Conservation (phyloP, 2,797 vertebrate genomes). For the Tangara arthus region DNA sequence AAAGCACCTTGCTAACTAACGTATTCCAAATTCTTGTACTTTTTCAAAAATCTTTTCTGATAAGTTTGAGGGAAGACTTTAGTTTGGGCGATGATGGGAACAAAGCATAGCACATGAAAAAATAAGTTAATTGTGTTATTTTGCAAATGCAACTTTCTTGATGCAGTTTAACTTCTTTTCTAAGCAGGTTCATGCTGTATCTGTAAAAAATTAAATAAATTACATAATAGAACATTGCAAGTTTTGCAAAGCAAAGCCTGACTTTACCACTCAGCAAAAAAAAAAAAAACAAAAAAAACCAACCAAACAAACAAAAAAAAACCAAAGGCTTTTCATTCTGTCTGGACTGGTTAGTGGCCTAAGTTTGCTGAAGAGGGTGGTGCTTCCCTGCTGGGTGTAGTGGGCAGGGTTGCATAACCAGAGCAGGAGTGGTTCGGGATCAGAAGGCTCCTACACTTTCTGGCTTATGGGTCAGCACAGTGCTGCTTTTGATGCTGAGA, state of each 20-base stretch:
- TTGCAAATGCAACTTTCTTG: neutral
- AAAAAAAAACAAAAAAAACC: too few species aligned
- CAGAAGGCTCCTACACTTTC: neutral
- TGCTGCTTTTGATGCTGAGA: neutral
- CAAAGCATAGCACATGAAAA: neutral
- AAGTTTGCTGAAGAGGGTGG: neutral
- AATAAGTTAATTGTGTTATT: neutral
- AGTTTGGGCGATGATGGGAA: neutral
- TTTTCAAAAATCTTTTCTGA: neutral
- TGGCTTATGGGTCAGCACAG: fast-evolving
- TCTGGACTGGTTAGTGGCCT: neutral
- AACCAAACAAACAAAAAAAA: too few species aligned
- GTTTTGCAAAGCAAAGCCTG: neutral
- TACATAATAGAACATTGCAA: neutral
- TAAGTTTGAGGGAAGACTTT: neutral
- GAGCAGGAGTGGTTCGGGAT: neutral
- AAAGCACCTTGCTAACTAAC: neutral
- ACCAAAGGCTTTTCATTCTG: neutral
- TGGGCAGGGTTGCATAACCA: fast-evolving
- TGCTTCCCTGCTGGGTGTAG: neutral
- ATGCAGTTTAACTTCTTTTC: neutral
- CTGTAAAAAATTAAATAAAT: neutral
- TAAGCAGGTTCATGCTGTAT: neutral
- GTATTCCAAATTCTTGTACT: neutral
- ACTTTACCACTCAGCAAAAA: neutral